Percentiles rank a stretch among this genome's conserved stretches.
These are phyloP conservation scores for Eublepharis macularius DNA, from an alignment of 2,113 vertebrate genomes.

Conservation along the genomic window DNA sequence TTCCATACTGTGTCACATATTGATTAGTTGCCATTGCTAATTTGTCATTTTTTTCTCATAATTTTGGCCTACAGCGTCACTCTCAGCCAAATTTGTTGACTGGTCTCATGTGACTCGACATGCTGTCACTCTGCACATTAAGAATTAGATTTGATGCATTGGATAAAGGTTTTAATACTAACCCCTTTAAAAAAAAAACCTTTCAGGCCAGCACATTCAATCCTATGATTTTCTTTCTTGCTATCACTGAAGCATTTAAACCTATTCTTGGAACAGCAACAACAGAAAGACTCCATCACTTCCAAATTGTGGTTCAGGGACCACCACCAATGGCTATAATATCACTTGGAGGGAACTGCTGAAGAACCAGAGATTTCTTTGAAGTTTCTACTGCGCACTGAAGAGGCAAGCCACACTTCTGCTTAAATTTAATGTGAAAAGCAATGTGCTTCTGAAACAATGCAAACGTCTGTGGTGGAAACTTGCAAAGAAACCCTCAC, in stretches of 20 bases:
- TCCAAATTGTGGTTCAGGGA: too few species aligned
- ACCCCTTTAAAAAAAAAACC: constrained; percentile 34
- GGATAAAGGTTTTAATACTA: constrained; percentile 62
- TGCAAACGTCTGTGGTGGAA: too few species aligned
- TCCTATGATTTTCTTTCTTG: constrained; percentile 15
- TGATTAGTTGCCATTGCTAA: constrained; percentile 96
- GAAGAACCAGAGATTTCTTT: too few species aligned
- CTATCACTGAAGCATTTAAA: constrained; percentile 10
- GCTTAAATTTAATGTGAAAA: too few species aligned
- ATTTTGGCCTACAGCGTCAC: constrained; percentile 85
- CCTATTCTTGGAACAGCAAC: constrained; percentile 10
- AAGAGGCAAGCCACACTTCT: too few species aligned
- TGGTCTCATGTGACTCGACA: constrained; percentile 75
- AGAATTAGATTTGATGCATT: constrained; percentile 70
- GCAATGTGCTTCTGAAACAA: too few species aligned
- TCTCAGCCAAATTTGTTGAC: constrained; percentile 80
- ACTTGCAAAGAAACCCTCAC: too few species aligned
- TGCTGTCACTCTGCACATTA: constrained; percentile 77
- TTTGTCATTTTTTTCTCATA: constrained; percentile 89
- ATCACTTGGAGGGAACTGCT: too few species aligned
- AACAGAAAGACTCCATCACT: too few species aligned
- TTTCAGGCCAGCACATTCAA: too few species aligned
- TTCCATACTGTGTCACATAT: constrained; percentile 89
- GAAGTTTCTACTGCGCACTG: too few species aligned
- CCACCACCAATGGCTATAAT: too few species aligned